Base-by-base conservation (phyloP, 2,113 vertebrate species). In the Daubentonia madagascariensis region DNA sequence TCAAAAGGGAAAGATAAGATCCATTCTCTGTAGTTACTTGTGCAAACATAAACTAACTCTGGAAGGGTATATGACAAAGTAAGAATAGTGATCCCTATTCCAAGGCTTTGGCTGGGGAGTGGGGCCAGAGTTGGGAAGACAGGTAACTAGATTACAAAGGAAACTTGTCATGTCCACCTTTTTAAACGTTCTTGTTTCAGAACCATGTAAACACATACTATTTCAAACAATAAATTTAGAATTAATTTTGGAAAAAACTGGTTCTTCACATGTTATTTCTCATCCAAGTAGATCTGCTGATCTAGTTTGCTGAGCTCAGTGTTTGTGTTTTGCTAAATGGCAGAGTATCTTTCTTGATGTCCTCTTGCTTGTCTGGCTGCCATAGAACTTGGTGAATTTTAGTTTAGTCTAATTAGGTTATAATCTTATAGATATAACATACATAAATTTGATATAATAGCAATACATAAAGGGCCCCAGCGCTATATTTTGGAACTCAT, bases 341-440 rank as follows among this genome's bases (percentile, higher is more conserved):
- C 2, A 85, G 4, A n/a, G 20, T 52, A 6, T 67, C 11, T 78
- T 70, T 85, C 43, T 81, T 20, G 8, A 12, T 78, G 30, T 83
- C 43, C 6, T 88, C n/a, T 70, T 78, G 22, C 28, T 83, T 94
- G 18, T 65, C 25, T 85, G 43, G 18, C 18, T 92, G 35, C 65
- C 6, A 43, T 25, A 67, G 85, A 92, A 6, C 17, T 72, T 80
- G 35, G 50, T 32, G 22, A 94, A 85, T 84, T 80, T 97, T 73
- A 91, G 37, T 91, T 93, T 54, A 43, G n/a, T 78, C 12, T 96
- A 93, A 89, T 80, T 84, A 91, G 9, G 6, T 43, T 89, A 63
- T 67, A 80, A 85, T 76, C 22, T 85, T 75, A 75, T 3, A 70
- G 70, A 80, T 16, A 89, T 6, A 54, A 72, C 10, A 76, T 68